phyloP scores from a whole-genome alignment of 2,113 vertebrate genomes.

The Cyprinodon variegatus region DNA sequence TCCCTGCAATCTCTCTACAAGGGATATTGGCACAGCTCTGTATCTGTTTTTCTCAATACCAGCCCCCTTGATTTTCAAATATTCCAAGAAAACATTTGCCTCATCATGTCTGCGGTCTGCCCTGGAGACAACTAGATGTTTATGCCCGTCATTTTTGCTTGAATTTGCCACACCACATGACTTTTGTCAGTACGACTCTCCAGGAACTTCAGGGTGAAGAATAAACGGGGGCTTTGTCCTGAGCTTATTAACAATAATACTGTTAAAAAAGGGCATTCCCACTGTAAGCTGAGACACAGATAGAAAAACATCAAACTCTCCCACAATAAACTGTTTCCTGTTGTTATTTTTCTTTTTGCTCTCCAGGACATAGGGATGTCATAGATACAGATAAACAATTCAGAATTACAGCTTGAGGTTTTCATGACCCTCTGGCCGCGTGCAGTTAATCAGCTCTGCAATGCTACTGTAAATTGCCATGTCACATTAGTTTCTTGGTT shows the following conservation, averaged over 20 bases:
- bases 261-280: not conserved
- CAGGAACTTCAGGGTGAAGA: not conserved
- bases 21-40: not conserved
- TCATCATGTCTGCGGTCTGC: slow-evolving; percentile 16
- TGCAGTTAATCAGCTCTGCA: not conserved
- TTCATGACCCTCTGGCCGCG: not conserved
- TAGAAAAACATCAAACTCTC: not conserved
- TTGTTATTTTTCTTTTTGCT: not conserved
- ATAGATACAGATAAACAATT: not conserved
- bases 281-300: not conserved
- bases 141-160: not conserved
- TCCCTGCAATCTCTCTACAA: not conserved
- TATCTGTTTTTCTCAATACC: not conserved
- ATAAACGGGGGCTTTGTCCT: not conserved
- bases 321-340: not conserved
- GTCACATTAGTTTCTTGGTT: not conserved
- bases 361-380: not conserved
- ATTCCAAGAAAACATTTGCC: slow-evolving; percentile 45
- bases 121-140: slow-evolving; percentile 21
- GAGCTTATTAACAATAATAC: not conserved
- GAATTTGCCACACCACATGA: not conserved
- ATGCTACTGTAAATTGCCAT: not conserved
- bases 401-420: not conserved
- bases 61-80: slow-evolving; percentile 6
- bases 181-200: not conserved